Percentiles rank a stretch among this genome's conserved stretches.
These are phyloP conservation scores for Latrodectus hesperus DNA, from an alignment of 2,888 invertebrate species.

Conservation along the genomic window DNA sequence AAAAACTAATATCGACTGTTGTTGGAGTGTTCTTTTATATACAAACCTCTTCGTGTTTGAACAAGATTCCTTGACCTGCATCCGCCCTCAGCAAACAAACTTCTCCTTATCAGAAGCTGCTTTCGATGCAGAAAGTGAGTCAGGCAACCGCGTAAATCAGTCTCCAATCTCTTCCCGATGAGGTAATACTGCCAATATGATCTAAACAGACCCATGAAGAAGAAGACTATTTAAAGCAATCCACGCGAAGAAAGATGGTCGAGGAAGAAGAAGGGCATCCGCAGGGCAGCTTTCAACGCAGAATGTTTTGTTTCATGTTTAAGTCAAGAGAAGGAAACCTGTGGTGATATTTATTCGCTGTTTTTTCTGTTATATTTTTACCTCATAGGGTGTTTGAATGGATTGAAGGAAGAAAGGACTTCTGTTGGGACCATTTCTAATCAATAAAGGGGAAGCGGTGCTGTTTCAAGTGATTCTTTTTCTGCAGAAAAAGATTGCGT, in stretches of 20 bases:
- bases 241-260: background rate
- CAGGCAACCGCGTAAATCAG: background rate
- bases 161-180: background rate
- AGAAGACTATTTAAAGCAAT: background rate
- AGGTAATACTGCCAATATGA: background rate
- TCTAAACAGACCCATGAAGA: background rate
- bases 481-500: no score
- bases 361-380: background rate
- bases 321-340: background rate
- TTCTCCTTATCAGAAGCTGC: background rate
- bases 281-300: background rate
- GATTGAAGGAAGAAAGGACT: background rate
- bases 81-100: background rate
- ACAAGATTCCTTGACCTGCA: background rate
- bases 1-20: background rate
- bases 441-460: slow-evolving; percentile 1
- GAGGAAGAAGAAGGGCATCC: background rate
- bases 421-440: slow-evolving; percentile 21
- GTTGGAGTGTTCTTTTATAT: background rate
- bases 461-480: background rate
- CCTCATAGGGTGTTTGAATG: background rate
- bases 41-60: background rate
- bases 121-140: no score
- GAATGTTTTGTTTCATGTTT: background rate
- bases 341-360: slow-evolving; percentile 6